Evolutionary conservation across 2,113 vertebrate species (phyloP), one percentile per base, ranked within the genome.

Genomic region (Morone chrysops): DNA sequence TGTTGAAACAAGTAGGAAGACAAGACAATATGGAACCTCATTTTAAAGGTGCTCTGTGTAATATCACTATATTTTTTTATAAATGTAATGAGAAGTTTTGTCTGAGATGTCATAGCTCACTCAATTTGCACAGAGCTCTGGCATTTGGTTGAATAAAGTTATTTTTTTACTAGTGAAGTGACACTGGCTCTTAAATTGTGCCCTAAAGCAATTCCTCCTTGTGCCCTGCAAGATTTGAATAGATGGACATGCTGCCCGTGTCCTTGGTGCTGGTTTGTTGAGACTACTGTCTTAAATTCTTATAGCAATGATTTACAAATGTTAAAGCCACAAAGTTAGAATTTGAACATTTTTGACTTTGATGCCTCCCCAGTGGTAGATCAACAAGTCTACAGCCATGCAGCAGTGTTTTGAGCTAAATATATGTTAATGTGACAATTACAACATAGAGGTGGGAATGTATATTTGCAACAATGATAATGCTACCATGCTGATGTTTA

Each of bases 1-100:
- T 73, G 83, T 51, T 6, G 11, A 70, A 78, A 47, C 36, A 48
- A 47, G 72, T 13, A 2, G 68, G 61, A 45, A 69, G 76, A 38
- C 50, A 56, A 76, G 22, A 25, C 36, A 3, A n/a, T 54, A 54
- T 3, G 18, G 18, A 22, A 31, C 17, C 9, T 1, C 50, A 51
- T 25, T 69, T 62, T 61, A 18, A 48, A 62, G 36, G 48, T 11
- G 41, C n/a, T 50, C 47, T 50, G 11, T 70, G 67, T 43, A 80
- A 57, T 59, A 54, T 59, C 81, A 31, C 2, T 31, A 31, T 31
- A 31, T 56, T 11, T 54, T 50, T 22, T 18, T 59, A 60, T 16
- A 53, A 56, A 1, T 43, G 0, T 16, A 48, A 13, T 3, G 20
- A 45, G 22, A 66, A 14, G 4, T 60, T 48, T 18, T 54, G 38